Conservation (phyloP, 1,140 invertebrate genomes). For the Drosophila paulistorum region DNA sequence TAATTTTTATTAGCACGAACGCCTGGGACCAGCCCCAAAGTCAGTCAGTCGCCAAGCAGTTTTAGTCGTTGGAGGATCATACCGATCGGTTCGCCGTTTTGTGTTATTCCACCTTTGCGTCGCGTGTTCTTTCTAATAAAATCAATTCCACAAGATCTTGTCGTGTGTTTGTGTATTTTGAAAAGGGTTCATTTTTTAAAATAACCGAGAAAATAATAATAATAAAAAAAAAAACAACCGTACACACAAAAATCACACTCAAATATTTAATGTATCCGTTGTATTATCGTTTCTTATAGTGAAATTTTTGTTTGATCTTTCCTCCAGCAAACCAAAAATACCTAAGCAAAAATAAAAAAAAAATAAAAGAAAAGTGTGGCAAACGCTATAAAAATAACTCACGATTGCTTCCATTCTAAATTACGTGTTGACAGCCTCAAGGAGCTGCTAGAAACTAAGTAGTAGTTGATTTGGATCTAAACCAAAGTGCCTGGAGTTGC, state of each 20-base stretch:
- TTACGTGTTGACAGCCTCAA: constrained; percentile 66
- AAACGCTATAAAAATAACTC: constrained; percentile 68
- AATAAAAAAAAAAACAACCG: neutral
- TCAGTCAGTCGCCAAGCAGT: constrained; percentile 62
- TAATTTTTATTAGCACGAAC: constrained; percentile 80
- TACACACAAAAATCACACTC: neutral
- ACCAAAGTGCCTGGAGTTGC: constrained; percentile 38
- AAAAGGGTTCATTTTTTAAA: constrained; percentile 13
- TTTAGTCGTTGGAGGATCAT: constrained; percentile 60
- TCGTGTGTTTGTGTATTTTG: constrained; percentile 49
- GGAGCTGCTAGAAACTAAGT: constrained; percentile 52
- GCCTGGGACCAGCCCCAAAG: constrained; percentile 42
- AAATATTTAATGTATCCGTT: constrained; percentile 72
- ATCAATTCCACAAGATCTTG: constrained; percentile 63
- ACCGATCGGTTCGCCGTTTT: neutral
- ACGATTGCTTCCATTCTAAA: constrained; percentile 66
- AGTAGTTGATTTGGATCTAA: constrained; percentile 27
- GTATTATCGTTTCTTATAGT: constrained; percentile 72
- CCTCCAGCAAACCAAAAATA: constrained; percentile 28
- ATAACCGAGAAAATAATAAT: neutral
- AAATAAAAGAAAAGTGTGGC: constrained; percentile 52
- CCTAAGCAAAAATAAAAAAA: neutral
- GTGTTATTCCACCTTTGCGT: neutral
- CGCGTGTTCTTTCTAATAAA: constrained; percentile 70
- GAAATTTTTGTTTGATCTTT: constrained; percentile 67